Conservation (phyloP, 2,888 invertebrate genomes). For the Noctua janthe region DNA sequence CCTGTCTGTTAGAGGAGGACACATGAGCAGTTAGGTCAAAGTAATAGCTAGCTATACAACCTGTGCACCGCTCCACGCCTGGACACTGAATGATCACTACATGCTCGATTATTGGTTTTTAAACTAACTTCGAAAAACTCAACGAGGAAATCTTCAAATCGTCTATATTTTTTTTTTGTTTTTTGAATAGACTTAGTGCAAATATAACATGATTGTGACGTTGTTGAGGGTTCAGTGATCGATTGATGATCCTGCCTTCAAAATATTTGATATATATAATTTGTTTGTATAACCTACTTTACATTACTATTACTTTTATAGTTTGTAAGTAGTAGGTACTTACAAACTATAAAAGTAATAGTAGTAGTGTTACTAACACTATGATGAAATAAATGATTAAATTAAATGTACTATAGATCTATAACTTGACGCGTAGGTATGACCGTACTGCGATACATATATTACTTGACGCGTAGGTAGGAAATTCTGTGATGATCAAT, state of each 20-base stretch:
- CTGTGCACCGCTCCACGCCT: neutral
- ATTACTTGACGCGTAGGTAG: neutral
- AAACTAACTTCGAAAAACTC: slow-evolving; percentile 3
- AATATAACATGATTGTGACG: neutral
- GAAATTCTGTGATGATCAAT: neutral
- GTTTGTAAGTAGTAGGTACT: no score
- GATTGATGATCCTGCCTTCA: slow-evolving; percentile 1
- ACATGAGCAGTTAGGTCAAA: neutral
- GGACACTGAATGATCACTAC: slow-evolving; percentile 8
- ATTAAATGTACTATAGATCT: no score
- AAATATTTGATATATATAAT: neutral
- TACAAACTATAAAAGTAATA: no score
- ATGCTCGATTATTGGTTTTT: neutral
- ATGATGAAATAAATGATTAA: no score
- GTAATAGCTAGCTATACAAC: neutral
- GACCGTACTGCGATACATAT: no score
- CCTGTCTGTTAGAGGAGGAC: no score
- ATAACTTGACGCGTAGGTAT: no score
- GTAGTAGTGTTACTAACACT: no score
- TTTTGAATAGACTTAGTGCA: neutral
- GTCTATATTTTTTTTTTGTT: neutral
- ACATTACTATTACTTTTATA: neutral
- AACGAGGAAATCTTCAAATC: neutral
- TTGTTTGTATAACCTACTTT: slow-evolving; percentile 18
- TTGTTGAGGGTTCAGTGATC: slow-evolving; percentile 14